phyloP scores from a whole-genome alignment of 2,888 invertebrate species.

The Cephonodes hylas region DNA sequence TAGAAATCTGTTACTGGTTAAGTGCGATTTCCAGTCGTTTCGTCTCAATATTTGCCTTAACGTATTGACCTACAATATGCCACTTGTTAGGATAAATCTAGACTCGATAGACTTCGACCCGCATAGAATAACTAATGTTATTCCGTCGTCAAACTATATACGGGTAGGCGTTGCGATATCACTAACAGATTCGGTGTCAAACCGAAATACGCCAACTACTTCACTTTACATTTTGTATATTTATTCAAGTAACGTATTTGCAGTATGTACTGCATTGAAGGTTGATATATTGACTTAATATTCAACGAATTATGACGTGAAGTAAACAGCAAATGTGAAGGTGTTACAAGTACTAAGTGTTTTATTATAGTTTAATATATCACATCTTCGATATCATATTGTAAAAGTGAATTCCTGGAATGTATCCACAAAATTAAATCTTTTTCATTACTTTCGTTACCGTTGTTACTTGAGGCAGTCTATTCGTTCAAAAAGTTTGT shows the following conservation, averaged over 20 bases:
- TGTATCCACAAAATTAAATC: too few species aligned
- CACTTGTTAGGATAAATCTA: background rate
- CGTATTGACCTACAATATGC: background rate
- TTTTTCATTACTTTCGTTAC: too few species aligned
- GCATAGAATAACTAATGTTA: background rate
- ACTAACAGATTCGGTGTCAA: background rate
- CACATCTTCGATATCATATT: too few species aligned
- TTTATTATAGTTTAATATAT: too few species aligned
- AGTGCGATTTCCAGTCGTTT: background rate
- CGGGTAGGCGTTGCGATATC: background rate
- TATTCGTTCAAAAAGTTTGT: background rate
- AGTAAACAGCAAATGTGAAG: too few species aligned
- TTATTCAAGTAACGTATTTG: background rate
- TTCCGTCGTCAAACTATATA: background rate
- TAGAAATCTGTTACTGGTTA: too few species aligned
- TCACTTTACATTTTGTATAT: background rate
- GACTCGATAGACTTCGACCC: background rate
- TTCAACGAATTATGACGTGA: too few species aligned
- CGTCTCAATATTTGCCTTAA: background rate
- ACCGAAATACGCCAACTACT: background rate
- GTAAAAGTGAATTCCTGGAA: too few species aligned
- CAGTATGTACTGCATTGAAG: background rate
- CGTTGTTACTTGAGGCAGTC: too few species aligned
- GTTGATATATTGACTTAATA: too few species aligned
- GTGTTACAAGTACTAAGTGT: too few species aligned